Percentiles rank a stretch among this genome's conserved stretches.
phyloP scores from a whole-genome alignment of 1,140 invertebrate species.

The Diprion similis region DNA sequence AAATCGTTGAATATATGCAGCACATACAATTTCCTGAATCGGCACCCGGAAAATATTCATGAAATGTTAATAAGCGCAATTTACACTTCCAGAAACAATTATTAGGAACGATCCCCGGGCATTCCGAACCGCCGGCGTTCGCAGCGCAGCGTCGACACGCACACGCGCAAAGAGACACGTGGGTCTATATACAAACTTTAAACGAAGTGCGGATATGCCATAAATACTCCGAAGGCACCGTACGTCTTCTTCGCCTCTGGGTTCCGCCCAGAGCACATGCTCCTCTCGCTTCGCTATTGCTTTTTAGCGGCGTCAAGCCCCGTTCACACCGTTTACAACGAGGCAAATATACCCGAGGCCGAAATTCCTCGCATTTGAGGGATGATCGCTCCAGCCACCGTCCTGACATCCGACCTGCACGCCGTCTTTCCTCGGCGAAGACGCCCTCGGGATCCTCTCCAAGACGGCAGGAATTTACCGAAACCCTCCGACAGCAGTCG shows the following conservation, averaged over 20 bases:
- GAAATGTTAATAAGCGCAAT: slow-evolving; percentile 46
- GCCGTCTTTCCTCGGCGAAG: slow-evolving; percentile 24
- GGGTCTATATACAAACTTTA: slow-evolving; percentile 6
- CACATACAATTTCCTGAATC: neutral
- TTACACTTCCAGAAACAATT: slow-evolving; percentile 57
- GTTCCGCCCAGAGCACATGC: slow-evolving; percentile 61
- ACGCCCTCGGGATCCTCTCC: slow-evolving; percentile 30
- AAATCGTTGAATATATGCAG: too few species aligned
- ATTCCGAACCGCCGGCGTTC: slow-evolving; percentile 39
- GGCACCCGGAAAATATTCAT: neutral
- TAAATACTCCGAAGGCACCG: slow-evolving; percentile 58
- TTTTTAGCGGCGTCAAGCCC: slow-evolving; percentile 1
- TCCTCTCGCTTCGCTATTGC: slow-evolving; percentile 23
- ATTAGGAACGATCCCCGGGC: slow-evolving; percentile 49
- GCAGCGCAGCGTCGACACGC: slow-evolving; percentile 26
- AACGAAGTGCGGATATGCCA: slow-evolving; percentile 59
- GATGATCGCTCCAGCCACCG: slow-evolving; percentile 9
- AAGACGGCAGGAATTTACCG: neutral
- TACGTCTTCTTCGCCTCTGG: slow-evolving; percentile 59
- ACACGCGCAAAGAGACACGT: slow-evolving; percentile 38
- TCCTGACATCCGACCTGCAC: slow-evolving; percentile 41
- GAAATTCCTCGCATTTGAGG: neutral
- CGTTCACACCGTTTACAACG: slow-evolving; percentile 2
- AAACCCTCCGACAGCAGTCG: neutral
- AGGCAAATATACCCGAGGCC: neutral